A percentile compares a stretch with the other conserved stretches of the same genome.
Evolutionary conservation across 2,888 invertebrate genomes (phyloP).

Genomic region (Orthosia incerta): DNA sequence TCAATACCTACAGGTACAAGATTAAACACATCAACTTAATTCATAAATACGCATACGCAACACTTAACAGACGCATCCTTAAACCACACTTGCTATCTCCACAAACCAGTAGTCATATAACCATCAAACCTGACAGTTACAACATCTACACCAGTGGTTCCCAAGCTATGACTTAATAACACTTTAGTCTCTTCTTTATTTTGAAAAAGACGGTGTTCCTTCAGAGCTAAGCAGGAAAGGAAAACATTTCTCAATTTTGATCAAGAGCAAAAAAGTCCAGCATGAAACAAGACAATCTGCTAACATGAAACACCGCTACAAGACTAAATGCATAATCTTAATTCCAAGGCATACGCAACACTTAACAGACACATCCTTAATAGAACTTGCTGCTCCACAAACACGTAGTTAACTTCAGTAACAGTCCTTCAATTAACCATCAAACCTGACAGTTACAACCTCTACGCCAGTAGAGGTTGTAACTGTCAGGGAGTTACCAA

Average conservation of each 20-base stretch:
- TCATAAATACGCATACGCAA: not conserved
- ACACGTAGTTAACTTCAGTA: not conserved
- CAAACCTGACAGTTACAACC: not conserved
- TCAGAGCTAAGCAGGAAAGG: too few species aligned
- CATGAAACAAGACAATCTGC: too few species aligned
- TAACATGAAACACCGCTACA: too few species aligned
- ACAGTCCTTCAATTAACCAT: not conserved
- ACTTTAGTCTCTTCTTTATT: too few species aligned
- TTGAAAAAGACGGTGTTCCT: too few species aligned
- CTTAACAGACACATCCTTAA: not conserved
- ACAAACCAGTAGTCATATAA: conserved; percentile 1
- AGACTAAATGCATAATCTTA: not conserved
- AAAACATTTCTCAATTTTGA: too few species aligned
- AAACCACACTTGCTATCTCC: not conserved
- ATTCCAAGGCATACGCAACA: not conserved
- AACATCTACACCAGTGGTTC: not conserved
- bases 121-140: not conserved
- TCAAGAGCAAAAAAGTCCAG: too few species aligned
- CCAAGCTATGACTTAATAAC: too few species aligned
- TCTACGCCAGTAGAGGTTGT: too few species aligned
- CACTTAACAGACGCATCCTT: not conserved
- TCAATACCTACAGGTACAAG: not conserved
- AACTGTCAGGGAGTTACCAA: too few species aligned
- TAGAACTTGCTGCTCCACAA: not conserved
- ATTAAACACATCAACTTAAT: too few species aligned